phyloP scores from a whole-genome alignment of 2,888 invertebrate species.

The Caradrina kadenii region DNA sequence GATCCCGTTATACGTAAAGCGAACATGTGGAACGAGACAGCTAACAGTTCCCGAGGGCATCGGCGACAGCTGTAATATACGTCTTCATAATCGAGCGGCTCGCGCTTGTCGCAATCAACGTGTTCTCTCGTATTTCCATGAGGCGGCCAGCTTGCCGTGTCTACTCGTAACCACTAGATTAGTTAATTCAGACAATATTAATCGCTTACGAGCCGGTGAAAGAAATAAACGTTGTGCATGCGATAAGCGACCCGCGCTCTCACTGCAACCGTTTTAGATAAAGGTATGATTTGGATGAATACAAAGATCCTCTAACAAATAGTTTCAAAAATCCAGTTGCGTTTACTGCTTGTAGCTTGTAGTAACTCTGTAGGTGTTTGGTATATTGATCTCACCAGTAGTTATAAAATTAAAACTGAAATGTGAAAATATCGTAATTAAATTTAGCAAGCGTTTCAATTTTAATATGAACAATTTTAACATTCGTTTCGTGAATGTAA shows the following conservation, averaged over 20 bases:
- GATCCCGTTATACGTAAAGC: constrained; percentile 34
- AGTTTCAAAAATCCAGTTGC: too few relatives aligned
- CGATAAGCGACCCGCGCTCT: constrained; percentile 5
- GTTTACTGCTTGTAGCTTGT: too few relatives aligned
- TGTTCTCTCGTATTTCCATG: constrained; percentile 46
- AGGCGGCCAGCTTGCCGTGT: constrained; percentile 33
- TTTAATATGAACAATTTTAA: constrained; percentile 27
- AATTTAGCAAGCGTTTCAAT: constrained; percentile 13
- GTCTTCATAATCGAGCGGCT: constrained; percentile 26
- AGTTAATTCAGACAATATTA: constrained; percentile 57
- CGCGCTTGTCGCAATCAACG: constrained; percentile 51
- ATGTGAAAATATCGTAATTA: constrained; percentile 8
- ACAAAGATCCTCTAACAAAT: too few relatives aligned
- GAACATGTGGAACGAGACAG: not conserved
- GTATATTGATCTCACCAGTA: not conserved
- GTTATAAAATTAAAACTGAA: constrained; percentile 14
- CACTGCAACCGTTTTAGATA: too few relatives aligned
- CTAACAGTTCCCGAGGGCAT: constrained; percentile 1
- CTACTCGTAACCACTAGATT: constrained; percentile 36
- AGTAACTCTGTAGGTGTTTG: too few relatives aligned
- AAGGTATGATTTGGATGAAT: too few relatives aligned
- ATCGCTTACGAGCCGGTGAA: constrained; percentile 53
- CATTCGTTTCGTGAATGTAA: constrained; percentile 25
- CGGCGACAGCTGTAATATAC: constrained; percentile 21
- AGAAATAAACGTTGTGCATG: constrained; percentile 42